Conservation (phyloP, 2,113 vertebrate species). For the Ardeotis arabs region DNA sequence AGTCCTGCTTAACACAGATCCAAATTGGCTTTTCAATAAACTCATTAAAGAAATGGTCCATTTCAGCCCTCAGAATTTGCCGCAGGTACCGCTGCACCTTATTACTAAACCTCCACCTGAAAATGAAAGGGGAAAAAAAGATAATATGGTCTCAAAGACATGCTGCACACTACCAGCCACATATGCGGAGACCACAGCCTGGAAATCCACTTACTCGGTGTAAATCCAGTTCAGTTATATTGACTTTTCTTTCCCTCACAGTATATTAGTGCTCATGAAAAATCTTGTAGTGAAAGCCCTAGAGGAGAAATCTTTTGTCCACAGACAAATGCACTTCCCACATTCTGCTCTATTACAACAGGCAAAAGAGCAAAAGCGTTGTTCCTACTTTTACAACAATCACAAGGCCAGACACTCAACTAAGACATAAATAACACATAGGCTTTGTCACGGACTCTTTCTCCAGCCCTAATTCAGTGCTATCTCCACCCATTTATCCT, state of each 20-base stretch:
- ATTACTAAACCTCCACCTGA: not conserved
- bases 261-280: not conserved
- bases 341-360: not conserved
- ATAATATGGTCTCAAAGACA: not conserved
- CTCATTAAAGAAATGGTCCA: not conserved
- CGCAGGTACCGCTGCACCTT: not conserved
- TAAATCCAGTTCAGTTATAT: not conserved
- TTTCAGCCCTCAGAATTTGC: not conserved
- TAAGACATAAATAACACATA: not conserved
- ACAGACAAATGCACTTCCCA: constrained; percentile 5
- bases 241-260: not conserved
- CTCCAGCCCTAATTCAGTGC: not conserved
- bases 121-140: not conserved
- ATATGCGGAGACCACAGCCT: not conserved
- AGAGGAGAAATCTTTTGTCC: constrained; percentile 16
- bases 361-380: not conserved
- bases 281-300: not conserved
- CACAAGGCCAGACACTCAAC: not conserved
- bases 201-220: not conserved
- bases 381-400: not conserved
- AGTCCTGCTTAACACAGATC: not conserved
- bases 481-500: not conserved
- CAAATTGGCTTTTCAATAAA: not conserved
- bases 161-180: not conserved
- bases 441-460: not conserved